Evolutionary conservation across 1,140 invertebrate species (phyloP).

Genomic region (Drosophila orena): DNA sequence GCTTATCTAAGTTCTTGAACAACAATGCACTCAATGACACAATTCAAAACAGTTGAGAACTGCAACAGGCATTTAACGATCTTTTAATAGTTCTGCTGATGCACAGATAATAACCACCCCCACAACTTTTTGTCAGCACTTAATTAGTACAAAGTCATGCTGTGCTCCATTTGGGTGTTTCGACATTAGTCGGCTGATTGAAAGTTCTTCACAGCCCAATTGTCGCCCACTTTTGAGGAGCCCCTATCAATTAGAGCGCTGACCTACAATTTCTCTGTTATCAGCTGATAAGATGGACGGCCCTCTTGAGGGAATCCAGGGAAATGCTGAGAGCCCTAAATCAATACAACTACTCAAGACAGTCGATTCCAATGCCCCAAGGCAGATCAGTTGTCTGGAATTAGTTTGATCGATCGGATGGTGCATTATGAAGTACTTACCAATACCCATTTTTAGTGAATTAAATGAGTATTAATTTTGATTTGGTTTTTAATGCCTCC

Average conservation of each 20-base stretch:
- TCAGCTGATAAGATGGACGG: conserved; percentile 68
- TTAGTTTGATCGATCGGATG: conserved; percentile 49
- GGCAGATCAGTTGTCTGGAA: conserved; percentile 1
- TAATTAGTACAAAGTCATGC: conserved; percentile 27
- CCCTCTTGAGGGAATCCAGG: conserved; percentile 28
- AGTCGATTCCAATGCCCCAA: conserved; percentile 17
- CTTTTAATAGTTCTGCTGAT: conserved; percentile 16
- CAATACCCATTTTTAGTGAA: conserved; percentile 10
- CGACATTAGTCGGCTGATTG: conserved; percentile 35
- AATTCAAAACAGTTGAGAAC: not conserved
- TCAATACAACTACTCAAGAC: not conserved
- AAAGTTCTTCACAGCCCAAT: not conserved
- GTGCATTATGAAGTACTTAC: conserved; percentile 39
- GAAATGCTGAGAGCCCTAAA: conserved; percentile 9
- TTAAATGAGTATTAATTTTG: conserved; percentile 11
- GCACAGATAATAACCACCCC: not conserved
- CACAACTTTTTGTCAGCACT: not conserved
- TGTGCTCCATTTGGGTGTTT: conserved; percentile 9
- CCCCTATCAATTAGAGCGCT: conserved; percentile 53
- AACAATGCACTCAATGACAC: not conserved
- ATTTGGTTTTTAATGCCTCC: not conserved
- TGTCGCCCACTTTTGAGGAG: not conserved
- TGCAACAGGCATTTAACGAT: not conserved
- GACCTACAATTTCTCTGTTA: conserved; percentile 69
- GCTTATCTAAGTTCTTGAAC: not conserved